A percentile compares a stretch with the other conserved stretches of the same genome.
Evolutionary conservation across 2,888 invertebrate species (phyloP).

Genomic region (Scaptomyza cyrtandrae): DNA sequence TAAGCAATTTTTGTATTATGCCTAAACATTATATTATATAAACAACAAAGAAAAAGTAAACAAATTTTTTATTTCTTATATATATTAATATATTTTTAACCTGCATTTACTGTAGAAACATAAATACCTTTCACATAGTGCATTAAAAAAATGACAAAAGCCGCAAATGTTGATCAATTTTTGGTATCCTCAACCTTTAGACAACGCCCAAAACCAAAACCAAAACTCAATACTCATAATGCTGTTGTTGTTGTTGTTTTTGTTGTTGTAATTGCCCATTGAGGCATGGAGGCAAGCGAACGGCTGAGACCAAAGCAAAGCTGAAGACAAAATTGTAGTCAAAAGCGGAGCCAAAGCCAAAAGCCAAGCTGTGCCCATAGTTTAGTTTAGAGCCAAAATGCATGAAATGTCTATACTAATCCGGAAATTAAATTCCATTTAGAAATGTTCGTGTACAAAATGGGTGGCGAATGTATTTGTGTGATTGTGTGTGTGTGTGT

Average conservation of each 20-base stretch:
- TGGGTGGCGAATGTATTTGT: constrained; percentile 27
- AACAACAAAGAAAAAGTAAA: too few species aligned
- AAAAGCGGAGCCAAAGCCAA: constrained; percentile 4
- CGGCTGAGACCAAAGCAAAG: constrained; percentile 41
- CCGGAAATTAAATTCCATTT: constrained; percentile 81
- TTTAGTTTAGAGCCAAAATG: constrained; percentile 59
- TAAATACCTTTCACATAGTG: not conserved
- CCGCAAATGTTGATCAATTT: constrained; percentile 55
- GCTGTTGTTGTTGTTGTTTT: constrained; percentile 19
- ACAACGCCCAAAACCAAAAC: constrained; percentile 17
- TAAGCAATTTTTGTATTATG: too few species aligned
- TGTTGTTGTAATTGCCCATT: constrained; percentile 67
- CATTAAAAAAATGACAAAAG: constrained; percentile 30
- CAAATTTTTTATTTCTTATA: too few species aligned
- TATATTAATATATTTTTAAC: too few species aligned
- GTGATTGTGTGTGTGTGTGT: constrained; percentile 10
- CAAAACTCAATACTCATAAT: constrained; percentile 13
- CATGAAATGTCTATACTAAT: constrained; percentile 80
- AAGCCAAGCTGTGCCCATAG: constrained; percentile 37
- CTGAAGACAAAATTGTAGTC: constrained; percentile 25
- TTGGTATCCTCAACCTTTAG: constrained; percentile 13
- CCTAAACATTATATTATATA: too few species aligned
- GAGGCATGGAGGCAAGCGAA: constrained; percentile 45
- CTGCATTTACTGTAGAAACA: too few species aligned
- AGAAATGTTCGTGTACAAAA: constrained; percentile 74